A percentile compares a stretch with the other conserved stretches of the same genome.
phyloP scores from a whole-genome alignment of 2,888 invertebrate species.

The Hyppa rectilinea region DNA sequence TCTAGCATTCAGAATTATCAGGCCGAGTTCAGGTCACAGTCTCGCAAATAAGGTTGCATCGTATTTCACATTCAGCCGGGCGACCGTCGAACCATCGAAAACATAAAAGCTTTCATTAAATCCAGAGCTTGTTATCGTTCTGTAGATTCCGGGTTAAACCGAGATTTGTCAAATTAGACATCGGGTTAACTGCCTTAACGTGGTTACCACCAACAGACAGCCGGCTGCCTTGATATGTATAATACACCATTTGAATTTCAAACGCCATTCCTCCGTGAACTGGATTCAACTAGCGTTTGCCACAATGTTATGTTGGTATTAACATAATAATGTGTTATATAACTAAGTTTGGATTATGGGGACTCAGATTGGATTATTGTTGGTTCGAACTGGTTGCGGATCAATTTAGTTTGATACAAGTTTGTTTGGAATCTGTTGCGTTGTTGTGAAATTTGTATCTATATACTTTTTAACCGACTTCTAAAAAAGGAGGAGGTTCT shows the following conservation, averaged over 20 bases:
- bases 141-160: slow-evolving; percentile 58
- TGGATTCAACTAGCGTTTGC: slow-evolving; percentile 65
- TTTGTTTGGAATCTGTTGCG: slow-evolving; percentile 22
- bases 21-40: slow-evolving; percentile 2
- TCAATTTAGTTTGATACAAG: slow-evolving; percentile 21
- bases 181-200: slow-evolving; percentile 72
- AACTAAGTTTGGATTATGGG: slow-evolving; percentile 52
- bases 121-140: slow-evolving; percentile 43
- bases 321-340: slow-evolving; percentile 65
- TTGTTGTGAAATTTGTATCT: too few species aligned
- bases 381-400: slow-evolving; percentile 31
- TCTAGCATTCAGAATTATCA: slow-evolving; percentile 10
- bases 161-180: slow-evolving; percentile 77
- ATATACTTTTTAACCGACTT: too few species aligned
- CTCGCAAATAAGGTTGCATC: neutral
- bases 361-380: slow-evolving; percentile 48
- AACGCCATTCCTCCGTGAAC: slow-evolving; percentile 67
- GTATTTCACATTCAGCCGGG: neutral
- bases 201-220: slow-evolving; percentile 75
- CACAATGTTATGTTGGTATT: slow-evolving; percentile 65
- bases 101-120: slow-evolving; percentile 40
- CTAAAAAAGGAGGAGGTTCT: too few species aligned
- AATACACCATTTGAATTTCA: slow-evolving; percentile 78
- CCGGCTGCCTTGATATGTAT: slow-evolving; percentile 72
- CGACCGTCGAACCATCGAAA: slow-evolving; percentile 1